Evolutionary conservation across 2,797 vertebrate genomes (phyloP).

Genomic region (Scyliorhinus canicula): DNA sequence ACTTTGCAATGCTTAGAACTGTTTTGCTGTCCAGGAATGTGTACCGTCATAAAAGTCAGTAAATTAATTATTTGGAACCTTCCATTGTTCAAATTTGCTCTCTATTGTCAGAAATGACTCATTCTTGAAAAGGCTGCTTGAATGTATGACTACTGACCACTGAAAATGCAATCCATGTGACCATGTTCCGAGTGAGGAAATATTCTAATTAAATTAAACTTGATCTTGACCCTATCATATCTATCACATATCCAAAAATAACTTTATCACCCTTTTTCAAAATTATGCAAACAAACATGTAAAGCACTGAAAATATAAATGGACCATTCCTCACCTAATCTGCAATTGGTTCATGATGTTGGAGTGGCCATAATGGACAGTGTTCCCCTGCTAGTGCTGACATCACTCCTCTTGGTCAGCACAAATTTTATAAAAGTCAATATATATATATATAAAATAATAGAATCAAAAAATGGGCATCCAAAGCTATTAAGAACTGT

Average conservation of each 20-base stretch:
- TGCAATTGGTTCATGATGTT: background rate
- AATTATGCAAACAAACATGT: background rate
- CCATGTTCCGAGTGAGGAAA: background rate
- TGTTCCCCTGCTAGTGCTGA: background rate
- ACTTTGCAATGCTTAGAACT: background rate
- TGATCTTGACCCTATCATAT: background rate
- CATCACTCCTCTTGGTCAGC: background rate
- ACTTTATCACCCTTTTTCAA: background rate
- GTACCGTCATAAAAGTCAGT: background rate
- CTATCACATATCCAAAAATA: no score
- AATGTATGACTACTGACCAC: background rate
- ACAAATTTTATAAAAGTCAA: background rate
- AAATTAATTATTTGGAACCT: background rate
- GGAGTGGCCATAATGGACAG: background rate
- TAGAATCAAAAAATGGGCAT: background rate
- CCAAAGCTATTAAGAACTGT: background rate
- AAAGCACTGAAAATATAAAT: background rate
- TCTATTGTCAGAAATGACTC: background rate
- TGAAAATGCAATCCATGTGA: background rate
- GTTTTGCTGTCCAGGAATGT: no score
- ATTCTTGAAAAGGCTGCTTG: background rate
- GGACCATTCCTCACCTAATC: background rate
- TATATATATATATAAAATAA: background rate
- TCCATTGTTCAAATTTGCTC: background rate
- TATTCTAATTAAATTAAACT: background rate